phyloP scores from a whole-genome alignment of 2,113 vertebrate genomes.

The Planiliza haematocheilus region DNA sequence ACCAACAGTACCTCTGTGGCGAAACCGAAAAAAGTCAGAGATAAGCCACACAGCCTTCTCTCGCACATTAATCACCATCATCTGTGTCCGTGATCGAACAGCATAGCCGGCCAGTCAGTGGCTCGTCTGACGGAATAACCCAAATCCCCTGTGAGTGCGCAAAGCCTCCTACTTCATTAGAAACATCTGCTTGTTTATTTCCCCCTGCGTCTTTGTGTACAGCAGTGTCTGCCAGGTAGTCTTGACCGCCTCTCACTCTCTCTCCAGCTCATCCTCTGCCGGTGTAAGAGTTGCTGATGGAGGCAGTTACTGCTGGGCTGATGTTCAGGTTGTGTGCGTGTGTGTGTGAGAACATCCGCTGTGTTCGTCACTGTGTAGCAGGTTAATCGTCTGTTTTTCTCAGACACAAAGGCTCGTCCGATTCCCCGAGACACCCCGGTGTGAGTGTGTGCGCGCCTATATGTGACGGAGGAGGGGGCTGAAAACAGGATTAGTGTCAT shows the following conservation, averaged over 20 bases:
- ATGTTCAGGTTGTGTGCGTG: slow-evolving; percentile 28
- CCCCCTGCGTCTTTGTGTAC: slow-evolving; percentile 27
- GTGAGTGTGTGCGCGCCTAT: slow-evolving; percentile 47
- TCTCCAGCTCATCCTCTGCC: slow-evolving; percentile 10
- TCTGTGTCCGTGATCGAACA: slow-evolving; percentile 49
- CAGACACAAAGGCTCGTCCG: slow-evolving; percentile 75
- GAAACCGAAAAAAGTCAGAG: background rate
- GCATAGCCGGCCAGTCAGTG: slow-evolving; percentile 5
- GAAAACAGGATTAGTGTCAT: slow-evolving; percentile 83
- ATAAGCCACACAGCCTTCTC: slow-evolving; percentile 26
- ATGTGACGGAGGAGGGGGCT: slow-evolving; percentile 53
- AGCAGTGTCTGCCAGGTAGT: slow-evolving; percentile 38
- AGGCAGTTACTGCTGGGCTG: slow-evolving; percentile 2
- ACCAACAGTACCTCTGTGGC: background rate
- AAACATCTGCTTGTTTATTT: slow-evolving; percentile 76
- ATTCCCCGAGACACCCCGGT: slow-evolving; percentile 56
- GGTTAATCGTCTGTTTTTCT: slow-evolving; percentile 68
- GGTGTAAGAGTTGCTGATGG: slow-evolving; percentile 46
- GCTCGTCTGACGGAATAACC: slow-evolving; percentile 42
- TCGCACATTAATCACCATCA: slow-evolving; percentile 63
- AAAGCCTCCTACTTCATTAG: slow-evolving; percentile 69
- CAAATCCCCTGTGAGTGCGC: slow-evolving; percentile 60
- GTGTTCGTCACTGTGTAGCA: slow-evolving; percentile 12
- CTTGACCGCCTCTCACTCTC: slow-evolving; percentile 24
- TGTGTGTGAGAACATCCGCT: background rate